Percentiles rank a stretch among this genome's conserved stretches.
phyloP scores from a whole-genome alignment of 2,797 vertebrate genomes.

The Sebastes taczanowskii region DNA sequence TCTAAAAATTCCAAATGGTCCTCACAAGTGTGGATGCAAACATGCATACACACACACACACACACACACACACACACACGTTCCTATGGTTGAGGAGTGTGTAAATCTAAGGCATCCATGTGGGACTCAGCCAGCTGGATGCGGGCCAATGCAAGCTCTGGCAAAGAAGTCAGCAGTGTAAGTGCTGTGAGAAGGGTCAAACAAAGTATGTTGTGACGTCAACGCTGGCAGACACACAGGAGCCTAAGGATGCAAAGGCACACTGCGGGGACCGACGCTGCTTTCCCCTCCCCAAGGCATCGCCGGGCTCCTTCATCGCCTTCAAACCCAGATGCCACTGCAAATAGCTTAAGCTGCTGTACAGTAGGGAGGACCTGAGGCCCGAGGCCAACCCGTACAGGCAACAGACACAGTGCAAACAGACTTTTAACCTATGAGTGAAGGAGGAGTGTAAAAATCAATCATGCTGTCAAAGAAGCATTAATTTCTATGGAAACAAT shows the following conservation, averaged over 20 bases:
- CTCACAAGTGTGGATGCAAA: neutral
- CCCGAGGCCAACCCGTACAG: neutral
- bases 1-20: neutral
- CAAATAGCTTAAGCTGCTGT: neutral
- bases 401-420: neutral
- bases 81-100: neutral
- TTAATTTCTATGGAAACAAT: neutral
- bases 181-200: slow-evolving; percentile 68
- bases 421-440: neutral
- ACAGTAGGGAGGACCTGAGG: neutral
- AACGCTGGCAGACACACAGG: slow-evolving; percentile 49
- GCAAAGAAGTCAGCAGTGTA: slow-evolving; percentile 64
- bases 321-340: neutral
- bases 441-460: neutral
- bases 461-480: neutral
- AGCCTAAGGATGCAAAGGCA: neutral
- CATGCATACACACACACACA: neutral
- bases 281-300: neutral
- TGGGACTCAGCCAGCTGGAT: slow-evolving; percentile 65
- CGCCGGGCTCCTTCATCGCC: neutral
- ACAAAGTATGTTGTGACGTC: slow-evolving; percentile 66
- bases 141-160: slow-evolving; percentile 59
- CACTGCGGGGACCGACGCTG: too few relatives aligned
- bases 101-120: slow-evolving; percentile 7
- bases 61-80: slow-evolving; percentile 3